phyloP scores from a whole-genome alignment of 2,888 invertebrate genomes.

The Drosophila falleni region DNA sequence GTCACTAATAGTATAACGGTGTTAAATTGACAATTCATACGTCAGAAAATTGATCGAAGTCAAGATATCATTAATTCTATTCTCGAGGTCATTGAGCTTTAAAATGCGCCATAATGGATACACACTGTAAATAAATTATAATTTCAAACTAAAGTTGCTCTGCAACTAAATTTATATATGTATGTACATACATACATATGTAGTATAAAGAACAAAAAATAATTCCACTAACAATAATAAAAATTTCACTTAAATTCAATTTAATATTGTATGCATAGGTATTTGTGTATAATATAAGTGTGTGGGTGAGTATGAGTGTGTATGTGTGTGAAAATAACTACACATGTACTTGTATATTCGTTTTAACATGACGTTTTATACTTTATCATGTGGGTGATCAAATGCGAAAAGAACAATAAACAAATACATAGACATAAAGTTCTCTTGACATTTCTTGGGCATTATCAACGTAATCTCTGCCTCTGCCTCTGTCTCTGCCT shows the following conservation, averaged over 20 bases:
- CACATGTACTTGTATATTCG: slow-evolving; percentile 21
- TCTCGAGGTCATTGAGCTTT: slow-evolving; percentile 53
- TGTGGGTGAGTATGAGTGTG: background rate
- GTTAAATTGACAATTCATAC: background rate
- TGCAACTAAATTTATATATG: slow-evolving; percentile 6
- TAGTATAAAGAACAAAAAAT: slow-evolving; percentile 20
- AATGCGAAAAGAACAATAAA: slow-evolving; percentile 62
- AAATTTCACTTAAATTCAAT: slow-evolving; percentile 70
- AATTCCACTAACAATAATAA: slow-evolving; percentile 49
- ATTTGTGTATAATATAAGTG: slow-evolving; percentile 6
- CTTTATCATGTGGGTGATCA: slow-evolving; percentile 70
- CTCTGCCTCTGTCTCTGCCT: slow-evolving; percentile 9
- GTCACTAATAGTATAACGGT: background rate
- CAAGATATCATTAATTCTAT: slow-evolving; percentile 7
- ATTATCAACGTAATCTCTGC: slow-evolving; percentile 58
- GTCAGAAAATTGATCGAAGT: slow-evolving; percentile 18
- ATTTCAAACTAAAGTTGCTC: slow-evolving; percentile 25
- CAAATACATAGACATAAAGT: slow-evolving; percentile 35
- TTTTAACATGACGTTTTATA: slow-evolving; percentile 44
- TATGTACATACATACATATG: background rate
- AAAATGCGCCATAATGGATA: slow-evolving; percentile 6
- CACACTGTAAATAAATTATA: slow-evolving; percentile 13
- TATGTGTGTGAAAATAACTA: slow-evolving; percentile 8
- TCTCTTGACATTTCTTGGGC: slow-evolving; percentile 50
- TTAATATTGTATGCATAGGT: slow-evolving; percentile 38